Base-by-base conservation (phyloP, 2,888 invertebrate genomes). In the Epinotia brunnichana region DNA sequence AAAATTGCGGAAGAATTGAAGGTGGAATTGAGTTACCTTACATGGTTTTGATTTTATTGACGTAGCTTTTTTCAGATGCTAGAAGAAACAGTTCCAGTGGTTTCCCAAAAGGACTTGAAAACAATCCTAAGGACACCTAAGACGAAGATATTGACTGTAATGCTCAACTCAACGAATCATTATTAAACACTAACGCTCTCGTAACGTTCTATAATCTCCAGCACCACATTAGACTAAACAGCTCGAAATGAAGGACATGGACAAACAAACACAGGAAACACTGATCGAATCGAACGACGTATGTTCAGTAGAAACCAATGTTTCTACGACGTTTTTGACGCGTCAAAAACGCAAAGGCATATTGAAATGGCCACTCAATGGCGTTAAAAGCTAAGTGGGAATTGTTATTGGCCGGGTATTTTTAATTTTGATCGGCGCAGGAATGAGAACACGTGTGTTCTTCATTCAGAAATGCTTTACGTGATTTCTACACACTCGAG, bases 211-310 rank as follows among this genome's bases (percentile, higher is more conserved):
- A 61, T 56, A 71, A 71, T 66, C 44, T 51, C 57, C 56, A 73
- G 63, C 29, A 44, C 54, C 61, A 53, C 67, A 56, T 64, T 56
- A 62, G 48, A 67, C 57, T 73, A 73, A 73, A 73, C 73, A 73
- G 56, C 57, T 48, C 56, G 39, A 56, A 48, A 68, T 63, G 73
- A 73, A 53, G 63, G 63, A 63, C 63, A 21, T 69, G 51, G 19
- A 67, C 67, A 61, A 63, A 56, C 53, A 73, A 73, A 63, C 63
- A 41, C 56, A 57, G 69, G 73, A 69, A 63, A 41, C 35, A 35
- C 39, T 10, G 17, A n/a, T 5, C 35, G 2, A 19, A 21, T 19
- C 15, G 51, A 66, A 56, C 53, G 64, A 3, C 53, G 21, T 56
- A 66, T n/a, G 62, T 66, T 3, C 54, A 41, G 15, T 24, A 41